phyloP scores from a whole-genome alignment of 92 coral and sea anemone genomes.

The Epizoanthus fatuus region DNA sequence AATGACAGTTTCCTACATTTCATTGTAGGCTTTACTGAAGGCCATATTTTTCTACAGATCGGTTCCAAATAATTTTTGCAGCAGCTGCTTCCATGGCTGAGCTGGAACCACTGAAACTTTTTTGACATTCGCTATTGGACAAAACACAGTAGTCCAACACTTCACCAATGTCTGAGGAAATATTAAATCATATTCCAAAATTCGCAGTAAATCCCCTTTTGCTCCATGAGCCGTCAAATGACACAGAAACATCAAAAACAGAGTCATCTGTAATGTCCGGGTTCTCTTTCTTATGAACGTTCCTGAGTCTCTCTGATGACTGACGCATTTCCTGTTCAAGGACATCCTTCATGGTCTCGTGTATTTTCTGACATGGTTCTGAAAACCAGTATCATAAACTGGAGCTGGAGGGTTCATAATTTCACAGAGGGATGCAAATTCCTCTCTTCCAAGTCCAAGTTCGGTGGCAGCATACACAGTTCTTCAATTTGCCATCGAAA shows the following conservation, averaged over 20 bases:
- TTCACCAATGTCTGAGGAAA: constrained; percentile 55
- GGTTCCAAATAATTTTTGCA: too few species aligned
- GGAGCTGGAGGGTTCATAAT: constrained; percentile 46
- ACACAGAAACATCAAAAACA: constrained; percentile 39
- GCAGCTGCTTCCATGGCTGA: too few species aligned
- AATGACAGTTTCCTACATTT: too few species aligned
- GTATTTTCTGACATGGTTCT: neutral
- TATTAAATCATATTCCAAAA: constrained; percentile 45
- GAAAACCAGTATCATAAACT: constrained; percentile 19
- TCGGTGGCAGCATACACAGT: constrained; percentile 31
- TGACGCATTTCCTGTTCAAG: neutral
- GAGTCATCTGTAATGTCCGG: neutral
- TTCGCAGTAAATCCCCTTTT: constrained; percentile 58
- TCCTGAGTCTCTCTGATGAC: neutral
- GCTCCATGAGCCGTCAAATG: constrained; percentile 57
- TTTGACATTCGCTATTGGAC: too few species aligned
- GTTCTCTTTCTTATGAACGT: neutral
- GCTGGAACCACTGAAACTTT: too few species aligned
- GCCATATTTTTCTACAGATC: too few species aligned
- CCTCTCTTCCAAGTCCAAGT: constrained; percentile 48
- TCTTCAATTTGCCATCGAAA: constrained; percentile 33
- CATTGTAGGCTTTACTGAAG: too few species aligned
- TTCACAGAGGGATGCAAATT: constrained; percentile 40
- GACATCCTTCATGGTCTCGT: neutral
- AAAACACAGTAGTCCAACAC: constrained; percentile 47